phyloP scores from a whole-genome alignment of 2,113 vertebrate genomes.

The Scartelaos histophorus region DNA sequence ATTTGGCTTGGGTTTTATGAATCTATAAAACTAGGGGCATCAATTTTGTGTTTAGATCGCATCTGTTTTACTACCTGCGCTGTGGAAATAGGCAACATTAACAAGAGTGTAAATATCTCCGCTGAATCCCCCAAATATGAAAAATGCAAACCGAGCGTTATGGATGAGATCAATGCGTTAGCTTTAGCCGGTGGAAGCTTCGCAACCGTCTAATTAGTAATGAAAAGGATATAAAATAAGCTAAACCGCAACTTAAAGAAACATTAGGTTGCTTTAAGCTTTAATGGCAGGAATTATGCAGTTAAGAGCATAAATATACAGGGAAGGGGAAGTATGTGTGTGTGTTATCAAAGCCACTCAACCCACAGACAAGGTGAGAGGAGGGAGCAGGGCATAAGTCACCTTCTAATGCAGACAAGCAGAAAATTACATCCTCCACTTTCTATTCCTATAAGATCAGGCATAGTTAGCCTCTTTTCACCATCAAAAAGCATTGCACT shows the following conservation, averaged over 20 bases:
- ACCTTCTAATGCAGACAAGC: constrained; percentile 78
- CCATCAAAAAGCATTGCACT: constrained; percentile 53
- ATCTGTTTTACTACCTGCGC: constrained; percentile 8
- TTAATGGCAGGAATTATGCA: constrained; percentile 31
- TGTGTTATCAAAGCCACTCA: constrained; percentile 21
- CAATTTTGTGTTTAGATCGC: neutral
- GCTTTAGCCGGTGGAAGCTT: neutral
- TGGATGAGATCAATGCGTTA: neutral
- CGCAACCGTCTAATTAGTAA: constrained; percentile 15
- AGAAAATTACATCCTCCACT: constrained; percentile 77
- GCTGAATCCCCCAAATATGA: constrained; percentile 4
- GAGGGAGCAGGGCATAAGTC: constrained; percentile 66
- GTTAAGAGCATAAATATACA: constrained; percentile 25
- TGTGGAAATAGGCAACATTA: constrained; percentile 3
- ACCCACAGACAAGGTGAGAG: constrained; percentile 44
- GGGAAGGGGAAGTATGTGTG: constrained; percentile 22
- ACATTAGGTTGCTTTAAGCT: constrained; percentile 33
- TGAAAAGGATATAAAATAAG: constrained; percentile 8
- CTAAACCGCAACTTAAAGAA: constrained; percentile 11
- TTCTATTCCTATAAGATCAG: constrained; percentile 70
- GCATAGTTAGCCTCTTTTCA: constrained; percentile 69
- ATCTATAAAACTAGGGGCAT: constrained; percentile 7
- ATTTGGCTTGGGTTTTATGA: neutral
- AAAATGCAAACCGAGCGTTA: constrained; percentile 4
- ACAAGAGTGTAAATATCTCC: constrained; percentile 3